A percentile compares a stretch with the other conserved stretches of the same genome.
Conservation (phyloP, 2,888 invertebrate genomes). For the Rotaria socialis region DNA sequence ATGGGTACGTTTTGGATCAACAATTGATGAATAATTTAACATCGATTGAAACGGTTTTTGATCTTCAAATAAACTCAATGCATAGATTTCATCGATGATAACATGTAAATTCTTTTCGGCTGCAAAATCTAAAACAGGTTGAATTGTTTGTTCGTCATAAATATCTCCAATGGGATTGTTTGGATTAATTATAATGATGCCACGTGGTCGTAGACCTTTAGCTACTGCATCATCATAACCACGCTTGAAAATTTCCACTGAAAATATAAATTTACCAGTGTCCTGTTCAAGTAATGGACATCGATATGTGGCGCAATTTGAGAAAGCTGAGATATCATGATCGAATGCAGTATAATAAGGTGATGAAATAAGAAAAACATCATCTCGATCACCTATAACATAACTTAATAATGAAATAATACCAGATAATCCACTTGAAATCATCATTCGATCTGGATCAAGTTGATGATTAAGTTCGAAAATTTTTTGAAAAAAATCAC, state of each 20-base stretch:
- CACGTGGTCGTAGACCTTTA: neutral
- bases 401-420: neutral
- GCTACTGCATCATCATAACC: neutral
- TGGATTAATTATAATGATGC: neutral
- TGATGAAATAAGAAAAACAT: neutral
- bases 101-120: constrained; percentile 22
- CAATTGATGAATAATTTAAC: neutral
- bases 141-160: neutral
- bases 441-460: neutral
- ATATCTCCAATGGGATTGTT: neutral
- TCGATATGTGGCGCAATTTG: neutral
- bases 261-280: neutral
- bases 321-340: neutral
- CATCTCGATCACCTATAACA: neutral
- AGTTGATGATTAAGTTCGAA: neutral
- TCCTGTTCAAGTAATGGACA: constrained; percentile 17
- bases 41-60: neutral
- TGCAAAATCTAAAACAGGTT: neutral
- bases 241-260: neutral
- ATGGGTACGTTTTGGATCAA: constrained; percentile 16
- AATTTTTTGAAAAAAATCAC: neutral
- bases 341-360: constrained; percentile 9
- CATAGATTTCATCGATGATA: constrained; percentile 31
- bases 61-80: constrained; percentile 1
- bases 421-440: neutral